Percentiles rank a stretch among this genome's conserved stretches.
These are phyloP conservation scores for Plestiodon gilberti DNA, from an alignment of 2,113 vertebrate genomes.

Conservation along the genomic window DNA sequence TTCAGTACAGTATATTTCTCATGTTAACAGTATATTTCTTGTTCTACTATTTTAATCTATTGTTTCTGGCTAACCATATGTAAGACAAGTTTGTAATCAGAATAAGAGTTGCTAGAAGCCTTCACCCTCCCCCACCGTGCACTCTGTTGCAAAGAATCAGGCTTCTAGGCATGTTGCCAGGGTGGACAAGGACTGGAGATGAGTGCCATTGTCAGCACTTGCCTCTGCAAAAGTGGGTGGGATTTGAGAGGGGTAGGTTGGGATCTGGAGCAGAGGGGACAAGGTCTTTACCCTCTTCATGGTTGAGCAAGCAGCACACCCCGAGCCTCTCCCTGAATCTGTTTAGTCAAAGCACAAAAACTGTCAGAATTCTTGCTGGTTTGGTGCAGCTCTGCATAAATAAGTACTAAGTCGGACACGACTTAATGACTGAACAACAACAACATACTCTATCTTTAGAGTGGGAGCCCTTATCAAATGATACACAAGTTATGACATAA, in stretches of 20 bases:
- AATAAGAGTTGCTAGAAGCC: constrained; percentile 11
- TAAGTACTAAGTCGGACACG: no score
- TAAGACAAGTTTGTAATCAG: constrained; percentile 5
- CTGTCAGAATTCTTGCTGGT: background rate
- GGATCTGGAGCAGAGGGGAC: constrained; percentile 27
- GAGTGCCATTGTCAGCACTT: background rate
- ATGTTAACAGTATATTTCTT: constrained; percentile 40
- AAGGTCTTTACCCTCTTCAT: constrained; percentile 36
- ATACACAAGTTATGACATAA: background rate
- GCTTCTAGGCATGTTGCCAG: constrained; percentile 40
- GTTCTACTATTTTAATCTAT: constrained; percentile 33
- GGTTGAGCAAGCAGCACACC: constrained; percentile 24
- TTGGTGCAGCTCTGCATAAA: background rate
- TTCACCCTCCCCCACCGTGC: constrained; percentile 16
- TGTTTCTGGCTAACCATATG: constrained; percentile 37
- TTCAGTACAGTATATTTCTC: constrained; percentile 32
- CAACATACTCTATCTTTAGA: no score
- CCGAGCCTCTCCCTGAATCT: constrained; percentile 11
- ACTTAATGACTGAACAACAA: no score
- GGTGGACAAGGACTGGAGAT: constrained; percentile 14
- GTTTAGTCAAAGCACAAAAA: constrained; percentile 26
- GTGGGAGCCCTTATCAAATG: background rate
- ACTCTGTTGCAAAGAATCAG: constrained; percentile 10
- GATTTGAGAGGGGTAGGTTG: constrained; percentile 25
- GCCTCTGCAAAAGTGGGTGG: constrained; percentile 19